Evolutionary conservation across 1,140 invertebrate species (phyloP).

Genomic region (Ceratosolen fusciceps): DNA sequence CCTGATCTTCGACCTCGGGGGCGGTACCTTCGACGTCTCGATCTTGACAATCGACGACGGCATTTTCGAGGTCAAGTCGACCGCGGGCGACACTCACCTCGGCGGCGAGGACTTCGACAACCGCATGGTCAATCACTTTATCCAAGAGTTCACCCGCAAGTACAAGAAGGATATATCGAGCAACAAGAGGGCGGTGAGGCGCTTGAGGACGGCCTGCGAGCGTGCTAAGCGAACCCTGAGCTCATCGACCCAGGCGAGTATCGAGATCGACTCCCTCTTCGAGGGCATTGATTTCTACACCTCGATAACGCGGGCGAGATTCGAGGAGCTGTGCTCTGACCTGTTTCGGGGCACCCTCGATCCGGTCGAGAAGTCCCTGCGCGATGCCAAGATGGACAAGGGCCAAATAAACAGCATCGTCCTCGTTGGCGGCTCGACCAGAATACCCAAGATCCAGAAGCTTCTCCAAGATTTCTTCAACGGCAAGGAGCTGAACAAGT

Average conservation of each 20-base stretch:
- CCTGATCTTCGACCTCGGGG: conserved; percentile 73
- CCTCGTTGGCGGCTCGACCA: conserved; percentile 75
- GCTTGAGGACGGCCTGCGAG: conserved; percentile 85
- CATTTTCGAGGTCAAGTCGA: conserved; percentile 77
- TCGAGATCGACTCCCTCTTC: conserved; percentile 83
- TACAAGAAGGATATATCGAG: conserved; percentile 76
- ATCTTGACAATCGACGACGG: conserved; percentile 83
- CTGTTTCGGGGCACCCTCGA: conserved; percentile 77
- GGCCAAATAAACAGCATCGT: conserved; percentile 74
- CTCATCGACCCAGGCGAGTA: conserved; percentile 80
- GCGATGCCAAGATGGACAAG: conserved; percentile 82
- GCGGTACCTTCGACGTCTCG: conserved; percentile 77
- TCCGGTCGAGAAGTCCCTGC: conserved; percentile 79
- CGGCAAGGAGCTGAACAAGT: conserved; percentile 79
- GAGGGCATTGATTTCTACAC: conserved; percentile 84
- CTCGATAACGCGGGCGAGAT: conserved; percentile 79
- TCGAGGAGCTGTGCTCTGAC: conserved; percentile 81
- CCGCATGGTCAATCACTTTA: conserved; percentile 80
- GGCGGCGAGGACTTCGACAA: conserved; percentile 85
- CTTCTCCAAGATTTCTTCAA: conserved; percentile 77
- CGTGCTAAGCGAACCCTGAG: conserved; percentile 85
- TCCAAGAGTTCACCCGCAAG: conserved; percentile 80
- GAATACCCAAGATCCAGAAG: conserved; percentile 77
- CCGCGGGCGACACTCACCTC: conserved; percentile 83
- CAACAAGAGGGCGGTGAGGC: conserved; percentile 79